These are phyloP conservation scores for Mungos mungo DNA, from an alignment of 2,113 vertebrate species.

Conservation along the genomic window DNA sequence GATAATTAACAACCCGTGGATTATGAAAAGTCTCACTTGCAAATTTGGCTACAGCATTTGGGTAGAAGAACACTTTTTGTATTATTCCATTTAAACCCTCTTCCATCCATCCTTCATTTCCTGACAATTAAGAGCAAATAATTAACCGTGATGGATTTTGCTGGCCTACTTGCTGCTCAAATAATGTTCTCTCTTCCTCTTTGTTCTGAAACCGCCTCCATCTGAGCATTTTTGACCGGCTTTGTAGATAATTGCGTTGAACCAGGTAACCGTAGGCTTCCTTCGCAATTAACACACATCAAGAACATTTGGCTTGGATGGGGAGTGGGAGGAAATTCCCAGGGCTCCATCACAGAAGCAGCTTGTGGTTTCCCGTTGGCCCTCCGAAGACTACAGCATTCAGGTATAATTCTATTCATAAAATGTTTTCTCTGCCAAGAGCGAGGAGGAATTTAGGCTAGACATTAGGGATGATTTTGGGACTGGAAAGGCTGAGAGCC, in stretches of 20 bases:
- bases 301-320: neutral
- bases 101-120: constrained; percentile 80
- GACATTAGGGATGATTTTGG: neutral
- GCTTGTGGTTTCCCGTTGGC: neutral
- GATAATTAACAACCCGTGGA: constrained; percentile 84
- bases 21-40: constrained; percentile 82
- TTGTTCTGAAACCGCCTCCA: constrained; percentile 65
- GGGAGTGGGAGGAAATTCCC: neutral
- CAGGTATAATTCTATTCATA: neutral
- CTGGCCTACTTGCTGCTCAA: constrained; percentile 68
- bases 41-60: constrained; percentile 71
- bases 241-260: constrained; percentile 65
- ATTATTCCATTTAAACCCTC: constrained; percentile 60
- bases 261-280: constrained; percentile 26
- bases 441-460: neutral
- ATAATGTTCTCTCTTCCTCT: constrained; percentile 43
- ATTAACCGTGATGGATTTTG: constrained; percentile 83
- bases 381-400: neutral
- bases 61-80: constrained; percentile 65
- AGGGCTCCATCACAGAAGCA: neutral
- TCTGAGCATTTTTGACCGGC: constrained; percentile 38
- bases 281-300: neutral
- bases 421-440: constrained; percentile 36
- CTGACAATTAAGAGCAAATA: constrained; percentile 86
- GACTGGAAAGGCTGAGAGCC: neutral